A percentile compares a stretch with the other conserved stretches of the same genome.
phyloP scores from a whole-genome alignment of 2,113 vertebrate species.

The Eulacestoma nigropectus region DNA sequence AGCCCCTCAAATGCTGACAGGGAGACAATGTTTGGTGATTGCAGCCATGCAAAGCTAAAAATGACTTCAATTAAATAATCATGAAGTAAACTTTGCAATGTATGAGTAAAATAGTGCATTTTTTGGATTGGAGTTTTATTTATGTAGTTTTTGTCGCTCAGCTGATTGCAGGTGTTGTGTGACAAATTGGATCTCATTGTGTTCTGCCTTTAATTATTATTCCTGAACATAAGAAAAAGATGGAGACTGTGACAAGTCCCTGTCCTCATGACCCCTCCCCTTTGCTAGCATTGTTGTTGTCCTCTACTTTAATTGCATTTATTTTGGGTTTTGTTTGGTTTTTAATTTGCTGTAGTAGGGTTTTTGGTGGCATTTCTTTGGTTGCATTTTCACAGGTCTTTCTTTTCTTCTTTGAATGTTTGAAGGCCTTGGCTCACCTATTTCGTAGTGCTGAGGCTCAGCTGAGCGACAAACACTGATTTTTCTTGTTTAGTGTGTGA shows the following conservation, averaged over 20 bases:
- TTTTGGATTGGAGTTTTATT: conserved; percentile 8
- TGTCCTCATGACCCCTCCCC: background rate
- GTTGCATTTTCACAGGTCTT: background rate
- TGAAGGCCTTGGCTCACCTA: background rate
- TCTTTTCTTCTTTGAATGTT: background rate
- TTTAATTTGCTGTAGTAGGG: background rate
- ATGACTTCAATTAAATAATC: conserved; percentile 63
- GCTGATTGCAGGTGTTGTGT: conserved; percentile 59
- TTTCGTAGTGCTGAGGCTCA: background rate
- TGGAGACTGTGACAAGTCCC: background rate
- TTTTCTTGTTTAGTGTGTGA: background rate
- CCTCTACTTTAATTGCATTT: background rate
- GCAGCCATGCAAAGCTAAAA: conserved; percentile 58
- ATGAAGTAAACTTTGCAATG: background rate
- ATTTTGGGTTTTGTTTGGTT: background rate
- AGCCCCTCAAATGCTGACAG: conserved; percentile 61
- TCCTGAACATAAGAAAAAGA: background rate
- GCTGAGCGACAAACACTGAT: background rate
- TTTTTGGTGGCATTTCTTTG: background rate
- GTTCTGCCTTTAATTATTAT: conserved; percentile 20
- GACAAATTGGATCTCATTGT: conserved; percentile 27
- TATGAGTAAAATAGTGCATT: conserved; percentile 8
- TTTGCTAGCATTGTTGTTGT: background rate
- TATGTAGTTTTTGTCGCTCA: background rate
- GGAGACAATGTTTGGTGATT: conserved; percentile 70